These are phyloP conservation scores for Thalassaphorura encarpata DNA, from an alignment of 1,140 invertebrate genomes.

Conservation along the genomic window DNA sequence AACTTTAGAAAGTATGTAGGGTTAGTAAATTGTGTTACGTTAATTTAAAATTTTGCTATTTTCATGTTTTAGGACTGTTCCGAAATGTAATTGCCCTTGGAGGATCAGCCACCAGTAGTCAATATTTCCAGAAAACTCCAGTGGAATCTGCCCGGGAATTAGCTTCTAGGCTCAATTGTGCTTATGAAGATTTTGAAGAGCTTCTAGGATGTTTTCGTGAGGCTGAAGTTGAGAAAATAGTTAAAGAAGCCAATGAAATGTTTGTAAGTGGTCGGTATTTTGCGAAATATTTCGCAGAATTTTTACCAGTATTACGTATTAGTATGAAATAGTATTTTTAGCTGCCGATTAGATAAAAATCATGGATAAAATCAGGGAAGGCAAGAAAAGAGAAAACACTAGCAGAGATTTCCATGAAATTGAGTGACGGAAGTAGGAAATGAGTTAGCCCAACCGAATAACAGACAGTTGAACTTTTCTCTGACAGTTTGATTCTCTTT, in stretches of 20 bases:
- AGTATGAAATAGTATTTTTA: too few relatives aligned
- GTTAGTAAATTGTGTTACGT: background rate
- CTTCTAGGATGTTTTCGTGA: constrained; percentile 30
- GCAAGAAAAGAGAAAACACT: too few relatives aligned
- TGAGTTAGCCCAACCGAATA: too few relatives aligned
- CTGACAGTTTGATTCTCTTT: too few relatives aligned
- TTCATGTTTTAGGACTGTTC: constrained; percentile 31
- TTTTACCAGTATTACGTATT: too few relatives aligned
- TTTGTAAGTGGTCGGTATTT: constrained; percentile 32
- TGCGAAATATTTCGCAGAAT: background rate
- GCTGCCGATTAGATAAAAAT: too few relatives aligned
- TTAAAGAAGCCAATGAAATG: constrained; percentile 33
- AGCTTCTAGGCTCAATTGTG: constrained; percentile 31
- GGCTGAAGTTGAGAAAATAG: constrained; percentile 26
- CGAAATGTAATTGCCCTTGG: constrained; percentile 32
- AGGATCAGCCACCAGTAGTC: constrained; percentile 33
- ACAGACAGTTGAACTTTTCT: too few relatives aligned
- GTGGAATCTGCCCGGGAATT: constrained; percentile 33
- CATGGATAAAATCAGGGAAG: too few relatives aligned
- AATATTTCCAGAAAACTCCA: constrained; percentile 35
- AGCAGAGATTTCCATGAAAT: too few relatives aligned
- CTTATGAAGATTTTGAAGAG: constrained; percentile 26
- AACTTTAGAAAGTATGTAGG: too few relatives aligned
- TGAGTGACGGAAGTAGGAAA: too few relatives aligned
- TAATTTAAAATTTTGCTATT: background rate